These are phyloP conservation scores for Myotis brandtii DNA, from an alignment of 2,113 vertebrate species.

Conservation along the genomic window DNA sequence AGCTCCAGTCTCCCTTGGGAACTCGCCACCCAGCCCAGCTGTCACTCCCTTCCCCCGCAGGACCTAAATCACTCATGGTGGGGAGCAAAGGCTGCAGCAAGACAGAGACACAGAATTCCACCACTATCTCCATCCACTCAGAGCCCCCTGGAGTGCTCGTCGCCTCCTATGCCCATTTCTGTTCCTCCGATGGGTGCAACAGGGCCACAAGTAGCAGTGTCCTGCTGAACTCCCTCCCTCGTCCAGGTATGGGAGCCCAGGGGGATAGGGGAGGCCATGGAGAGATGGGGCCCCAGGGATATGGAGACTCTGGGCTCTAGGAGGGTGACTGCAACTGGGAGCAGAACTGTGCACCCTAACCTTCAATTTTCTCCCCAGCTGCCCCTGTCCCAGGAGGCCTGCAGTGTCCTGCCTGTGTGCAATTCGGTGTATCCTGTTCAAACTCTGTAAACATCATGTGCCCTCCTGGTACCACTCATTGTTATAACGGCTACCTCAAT, in stretches of 20 bases:
- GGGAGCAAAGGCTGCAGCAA: slow-evolving; percentile 62
- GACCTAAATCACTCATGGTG: accelerated
- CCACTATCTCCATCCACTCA: neutral
- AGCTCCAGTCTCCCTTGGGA: neutral
- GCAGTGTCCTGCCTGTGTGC: neutral
- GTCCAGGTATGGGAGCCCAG: neutral
- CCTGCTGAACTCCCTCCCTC: slow-evolving; percentile 19
- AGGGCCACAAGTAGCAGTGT: neutral
- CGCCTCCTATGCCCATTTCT: slow-evolving; percentile 52
- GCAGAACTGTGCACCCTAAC: neutral
- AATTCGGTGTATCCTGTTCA: accelerated
- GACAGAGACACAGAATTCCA: accelerated
- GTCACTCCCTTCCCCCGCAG: slow-evolving; percentile 11
- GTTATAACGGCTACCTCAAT: neutral
- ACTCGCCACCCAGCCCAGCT: neutral
- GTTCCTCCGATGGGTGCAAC: slow-evolving; percentile 56
- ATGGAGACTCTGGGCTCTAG: neutral
- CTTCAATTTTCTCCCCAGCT: slow-evolving; percentile 28
- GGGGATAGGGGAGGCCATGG: neutral
- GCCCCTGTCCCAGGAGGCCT: neutral
- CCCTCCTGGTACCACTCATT: neutral
- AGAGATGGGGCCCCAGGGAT: neutral
- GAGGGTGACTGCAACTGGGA: neutral
- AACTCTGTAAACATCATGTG: accelerated
- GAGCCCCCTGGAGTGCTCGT: neutral